Evolutionary conservation across 2,113 vertebrate species (phyloP), one percentile per base, ranked within the genome.

Genomic region (Equus quagga): DNA sequence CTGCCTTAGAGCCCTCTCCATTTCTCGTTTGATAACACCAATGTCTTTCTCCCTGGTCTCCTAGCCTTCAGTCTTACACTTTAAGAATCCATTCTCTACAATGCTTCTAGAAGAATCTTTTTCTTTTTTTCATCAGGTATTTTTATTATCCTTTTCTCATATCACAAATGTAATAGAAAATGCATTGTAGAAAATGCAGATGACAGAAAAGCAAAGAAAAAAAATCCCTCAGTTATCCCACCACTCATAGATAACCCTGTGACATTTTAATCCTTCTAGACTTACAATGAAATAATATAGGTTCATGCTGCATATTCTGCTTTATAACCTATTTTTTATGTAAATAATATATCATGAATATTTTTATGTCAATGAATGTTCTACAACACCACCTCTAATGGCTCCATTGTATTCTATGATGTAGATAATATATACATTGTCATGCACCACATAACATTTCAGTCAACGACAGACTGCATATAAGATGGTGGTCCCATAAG

Each of bases 321-420:
- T 96, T 79, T 44, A 87, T 46, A 65, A 46, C 4, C 13, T 86
- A 65, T 65, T 95, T 93, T 97, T 97, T 79, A 80, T 89, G 46
- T 89, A 80, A 94, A 69, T 78, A 91, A 87, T 23, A 51, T n/a
- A 54, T 41, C 54, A 60, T 76, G 10, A 80, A 49, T 89, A 58
- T 93, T 81, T 94, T 85, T 28, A 70, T 51, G 56, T 84, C 46
- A 58, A 46, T 92, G 28, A 86, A 62, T 84, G 62, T 82, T 81
- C 33, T 70, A 73, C 8, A 91, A 33, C 13, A 76, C 5, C 19
- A 62, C 15, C 89, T 81, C n/a, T 87, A 94, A 36, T 41, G 75
- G 15, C 70, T 62, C 26, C n/a, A 26, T 73, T 49, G 31, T 92
- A 56, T 92, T 46, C 67, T 75, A 36, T 26, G 21, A 36, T 19